Evolutionary conservation across 2,113 vertebrate genomes (phyloP).

Genomic region (Sardina pilchardus): DNA sequence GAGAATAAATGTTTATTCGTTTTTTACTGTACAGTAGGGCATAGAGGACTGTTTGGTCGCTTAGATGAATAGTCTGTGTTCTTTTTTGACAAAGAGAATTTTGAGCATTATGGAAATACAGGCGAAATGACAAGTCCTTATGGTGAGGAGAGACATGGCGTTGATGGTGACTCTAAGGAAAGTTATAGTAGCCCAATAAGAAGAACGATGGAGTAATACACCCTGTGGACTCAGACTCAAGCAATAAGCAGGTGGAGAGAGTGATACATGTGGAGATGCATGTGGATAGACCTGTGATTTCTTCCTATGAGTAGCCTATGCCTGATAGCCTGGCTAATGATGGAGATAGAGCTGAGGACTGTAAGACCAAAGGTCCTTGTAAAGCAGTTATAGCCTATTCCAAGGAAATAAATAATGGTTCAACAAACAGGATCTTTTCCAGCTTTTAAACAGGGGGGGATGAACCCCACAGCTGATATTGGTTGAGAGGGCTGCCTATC

Average conservation of each 20-base stretch:
- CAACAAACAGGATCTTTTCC: not conserved
- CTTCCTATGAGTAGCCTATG: not conserved
- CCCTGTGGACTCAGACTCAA: not conserved
- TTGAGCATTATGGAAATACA: not conserved
- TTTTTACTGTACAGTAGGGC: no score
- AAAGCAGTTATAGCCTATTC: not conserved
- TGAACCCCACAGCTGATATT: not conserved
- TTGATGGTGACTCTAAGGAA: not conserved
- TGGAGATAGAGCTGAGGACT: not conserved
- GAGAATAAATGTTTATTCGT: not conserved
- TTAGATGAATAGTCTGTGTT: no score
- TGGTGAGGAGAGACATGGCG: not conserved
- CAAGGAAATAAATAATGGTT: not conserved
- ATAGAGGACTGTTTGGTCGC: no score
- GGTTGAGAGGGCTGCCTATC: not conserved
- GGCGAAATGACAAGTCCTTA: not conserved
- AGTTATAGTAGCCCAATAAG: no score
- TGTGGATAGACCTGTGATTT: not conserved
- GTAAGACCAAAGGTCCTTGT: not conserved
- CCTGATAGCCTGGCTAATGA: not conserved
- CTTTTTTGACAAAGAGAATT: not conserved
- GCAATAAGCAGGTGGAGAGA: not conserved
- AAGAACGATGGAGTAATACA: no score
- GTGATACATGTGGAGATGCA: not conserved
- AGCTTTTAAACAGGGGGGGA: not conserved